phyloP scores from a whole-genome alignment of 1,140 invertebrate genomes.

The honey bee (Apis mellifera) region Amel_HAv3.1 CM009931.2:5281501-5282000 shows the following conservation, averaged over 20 bases:
- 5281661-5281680: neutral
- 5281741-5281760: neutral
- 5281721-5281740: neutral
- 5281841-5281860: neutral
- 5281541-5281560: neutral
- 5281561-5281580: neutral
- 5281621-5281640: neutral
- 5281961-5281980: neutral
- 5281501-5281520: too few species aligned
- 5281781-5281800: neutral
- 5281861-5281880: constrained; percentile 1
- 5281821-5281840: neutral
- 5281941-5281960: neutral
- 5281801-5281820: neutral
- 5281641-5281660: neutral
- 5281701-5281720: neutral
- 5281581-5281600: too few species aligned
- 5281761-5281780: neutral
- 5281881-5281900: neutral
- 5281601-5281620: too few species aligned
- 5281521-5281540: too few species aligned
- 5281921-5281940: neutral
- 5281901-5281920: neutral
- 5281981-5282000: too few species aligned
- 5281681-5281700: neutral